Percentiles rank a stretch among this genome's conserved stretches.
Conservation (phyloP, 2,113 vertebrate species). For the Megaptera novaeangliae region DNA sequence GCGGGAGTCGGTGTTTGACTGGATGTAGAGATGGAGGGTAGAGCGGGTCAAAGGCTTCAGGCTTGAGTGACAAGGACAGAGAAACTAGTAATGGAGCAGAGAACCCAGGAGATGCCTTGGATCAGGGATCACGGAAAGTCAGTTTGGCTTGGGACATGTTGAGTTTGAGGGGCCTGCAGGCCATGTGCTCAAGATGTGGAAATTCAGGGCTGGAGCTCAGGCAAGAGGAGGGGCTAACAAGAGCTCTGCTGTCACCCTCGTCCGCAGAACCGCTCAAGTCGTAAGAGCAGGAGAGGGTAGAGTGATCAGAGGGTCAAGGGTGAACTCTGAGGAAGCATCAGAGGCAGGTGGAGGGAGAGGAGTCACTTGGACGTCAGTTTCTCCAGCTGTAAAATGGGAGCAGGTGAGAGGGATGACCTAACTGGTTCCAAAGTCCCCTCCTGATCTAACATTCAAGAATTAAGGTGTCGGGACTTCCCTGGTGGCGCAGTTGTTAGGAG, state of each 20-base stretch:
- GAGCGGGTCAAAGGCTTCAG: background rate
- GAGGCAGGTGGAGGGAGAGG: background rate
- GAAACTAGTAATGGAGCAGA: background rate
- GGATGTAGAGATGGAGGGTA: fast-evolving
- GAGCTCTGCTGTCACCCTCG: fast-evolving
- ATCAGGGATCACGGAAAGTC: background rate
- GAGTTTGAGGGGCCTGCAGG: background rate
- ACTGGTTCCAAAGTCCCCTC: background rate
- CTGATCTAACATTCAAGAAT: background rate
- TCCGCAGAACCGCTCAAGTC: background rate
- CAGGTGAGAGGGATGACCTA: background rate
- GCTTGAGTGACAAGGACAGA: constrained; percentile 29
- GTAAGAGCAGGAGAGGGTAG: background rate
- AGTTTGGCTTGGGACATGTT: background rate
- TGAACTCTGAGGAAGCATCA: background rate
- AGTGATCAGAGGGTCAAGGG: background rate
- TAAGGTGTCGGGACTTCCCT: background rate
- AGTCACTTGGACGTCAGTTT: background rate
- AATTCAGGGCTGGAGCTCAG: background rate
- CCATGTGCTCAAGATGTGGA: background rate
- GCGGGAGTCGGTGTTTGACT: background rate
- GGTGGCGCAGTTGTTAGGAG: no score
- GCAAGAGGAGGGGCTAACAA: background rate
- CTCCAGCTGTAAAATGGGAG: background rate
- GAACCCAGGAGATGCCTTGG: background rate